Evolutionary conservation across 2,888 invertebrate species (phyloP), one percentile per base, ranked within the genome.

Genomic region (Hermaeophaga mercurialis): DNA sequence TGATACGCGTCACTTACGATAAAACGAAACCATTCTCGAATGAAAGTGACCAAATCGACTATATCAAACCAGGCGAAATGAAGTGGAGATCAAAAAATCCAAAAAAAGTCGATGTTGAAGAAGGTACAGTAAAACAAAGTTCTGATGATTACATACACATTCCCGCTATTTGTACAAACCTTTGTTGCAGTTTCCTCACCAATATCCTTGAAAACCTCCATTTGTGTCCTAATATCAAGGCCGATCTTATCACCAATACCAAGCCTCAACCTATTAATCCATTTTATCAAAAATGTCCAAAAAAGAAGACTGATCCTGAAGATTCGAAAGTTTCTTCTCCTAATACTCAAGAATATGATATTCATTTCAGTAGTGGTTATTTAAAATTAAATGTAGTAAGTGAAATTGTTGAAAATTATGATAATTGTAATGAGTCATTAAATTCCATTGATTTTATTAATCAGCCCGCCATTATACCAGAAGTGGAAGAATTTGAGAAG

Each of bases 401-500:
- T n/a, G n/a, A n/a, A n/a, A n/a, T n/a, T n/a, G n/a, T n/a, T n/a
- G n/a, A n/a, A n/a, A n/a, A n/a, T n/a, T n/a, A n/a, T n/a, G n/a
- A n/a, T n/a, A n/a, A n/a, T n/a, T n/a, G n/a, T n/a, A n/a, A n/a
- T n/a, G n/a, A n/a, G n/a, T n/a, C n/a, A n/a, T n/a, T n/a, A n/a
- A n/a, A n/a, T n/a, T n/a, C n/a, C n/a, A n/a, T n/a, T n/a, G n/a
- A n/a, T n/a, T 56, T 49, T 11, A 19, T 41, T 17, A 26, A 36
- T 24, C 61, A 66, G 26, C 69, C 69, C 8, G 62, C 66, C n/a
- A 57, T 59, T 15, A 63, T 70, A 19, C 68, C 68, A 7, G 62
- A 66, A 41, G 48, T 64, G 5, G 66, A 66, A 66, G 59, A 67
- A 66, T 44, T 61, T 65, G 31, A 61, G 61, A 33, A 63, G 62